A percentile compares a stretch with the other conserved stretches of the same genome.
Conservation (phyloP, 2,797 vertebrate species). For the Cossypha heuglini region DNA sequence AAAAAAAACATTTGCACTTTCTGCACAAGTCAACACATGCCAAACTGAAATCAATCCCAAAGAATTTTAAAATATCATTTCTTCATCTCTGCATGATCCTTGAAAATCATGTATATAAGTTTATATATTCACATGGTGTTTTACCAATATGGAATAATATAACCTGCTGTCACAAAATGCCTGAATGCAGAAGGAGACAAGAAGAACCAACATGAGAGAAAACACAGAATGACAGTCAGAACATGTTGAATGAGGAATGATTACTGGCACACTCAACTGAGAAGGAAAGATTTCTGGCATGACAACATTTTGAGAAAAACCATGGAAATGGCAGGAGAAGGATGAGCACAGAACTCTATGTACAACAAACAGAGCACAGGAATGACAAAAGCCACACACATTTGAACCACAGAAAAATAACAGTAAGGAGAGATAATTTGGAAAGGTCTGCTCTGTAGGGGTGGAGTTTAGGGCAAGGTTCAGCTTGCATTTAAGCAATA, state of each 20-base stretch:
- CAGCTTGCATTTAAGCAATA: background rate
- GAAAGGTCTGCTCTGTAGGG: background rate
- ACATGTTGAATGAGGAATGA: constrained; percentile 40
- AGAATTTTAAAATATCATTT: background rate
- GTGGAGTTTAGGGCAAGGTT: background rate
- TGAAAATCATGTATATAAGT: constrained; percentile 3
- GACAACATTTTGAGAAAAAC: background rate
- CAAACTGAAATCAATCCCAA: constrained; percentile 21
- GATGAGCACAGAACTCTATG: background rate
- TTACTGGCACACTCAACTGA: background rate
- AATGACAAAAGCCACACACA: background rate
- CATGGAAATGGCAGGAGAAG: background rate
- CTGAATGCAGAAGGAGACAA: background rate
- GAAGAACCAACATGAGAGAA: constrained; percentile 12
- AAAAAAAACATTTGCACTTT: constrained; percentile 1
- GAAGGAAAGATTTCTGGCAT: constrained; percentile 24
- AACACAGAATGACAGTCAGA: constrained; percentile 45
- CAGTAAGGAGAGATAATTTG: background rate
- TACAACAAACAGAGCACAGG: background rate
- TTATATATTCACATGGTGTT: constrained; percentile 32
- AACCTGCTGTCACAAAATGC: constrained; percentile 32
- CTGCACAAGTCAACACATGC: background rate
- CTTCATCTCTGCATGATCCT: background rate
- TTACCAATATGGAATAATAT: constrained; percentile 34
- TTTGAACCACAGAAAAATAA: background rate